Conservation (phyloP, 2,113 vertebrate genomes). For the Choloepus hoffmanni region DNA sequence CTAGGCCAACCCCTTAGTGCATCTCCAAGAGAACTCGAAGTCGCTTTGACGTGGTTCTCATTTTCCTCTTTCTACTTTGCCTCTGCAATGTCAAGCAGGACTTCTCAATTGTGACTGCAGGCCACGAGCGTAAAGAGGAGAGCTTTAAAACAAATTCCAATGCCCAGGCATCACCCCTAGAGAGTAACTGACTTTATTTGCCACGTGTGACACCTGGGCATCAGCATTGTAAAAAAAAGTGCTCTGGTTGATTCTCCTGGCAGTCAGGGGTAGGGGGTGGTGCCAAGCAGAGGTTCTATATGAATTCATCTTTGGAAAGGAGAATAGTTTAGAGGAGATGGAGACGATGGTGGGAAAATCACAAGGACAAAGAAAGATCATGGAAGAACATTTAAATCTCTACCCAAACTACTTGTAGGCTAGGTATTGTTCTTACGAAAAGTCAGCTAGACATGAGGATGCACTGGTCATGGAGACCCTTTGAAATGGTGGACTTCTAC, state of each 20-base stretch:
- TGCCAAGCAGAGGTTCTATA: neutral
- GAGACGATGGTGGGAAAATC: neutral
- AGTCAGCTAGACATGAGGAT: neutral
- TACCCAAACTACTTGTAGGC: neutral
- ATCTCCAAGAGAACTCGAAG: neutral
- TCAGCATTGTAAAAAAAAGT: neutral
- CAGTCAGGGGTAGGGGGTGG: no score
- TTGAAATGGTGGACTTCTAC: neutral
- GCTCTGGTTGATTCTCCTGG: neutral
- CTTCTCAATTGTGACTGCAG: neutral
- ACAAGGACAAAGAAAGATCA: neutral
- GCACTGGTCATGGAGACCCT: neutral
- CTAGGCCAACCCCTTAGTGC: neutral
- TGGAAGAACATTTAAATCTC: neutral
- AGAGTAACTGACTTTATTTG: neutral
- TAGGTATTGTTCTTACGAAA: neutral
- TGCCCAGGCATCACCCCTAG: neutral
- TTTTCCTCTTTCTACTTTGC: no score
- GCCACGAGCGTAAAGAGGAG: neutral
- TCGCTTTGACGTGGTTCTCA: neutral
- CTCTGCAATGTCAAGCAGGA: accelerated
- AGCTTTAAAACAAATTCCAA: neutral
- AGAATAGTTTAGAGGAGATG: neutral
- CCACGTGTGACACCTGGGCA: neutral
- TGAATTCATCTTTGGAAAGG: neutral